Evolutionary conservation across 1,140 invertebrate species (phyloP), one percentile per base, ranked within the genome.

Genomic region (Bemisia tabaci): DNA sequence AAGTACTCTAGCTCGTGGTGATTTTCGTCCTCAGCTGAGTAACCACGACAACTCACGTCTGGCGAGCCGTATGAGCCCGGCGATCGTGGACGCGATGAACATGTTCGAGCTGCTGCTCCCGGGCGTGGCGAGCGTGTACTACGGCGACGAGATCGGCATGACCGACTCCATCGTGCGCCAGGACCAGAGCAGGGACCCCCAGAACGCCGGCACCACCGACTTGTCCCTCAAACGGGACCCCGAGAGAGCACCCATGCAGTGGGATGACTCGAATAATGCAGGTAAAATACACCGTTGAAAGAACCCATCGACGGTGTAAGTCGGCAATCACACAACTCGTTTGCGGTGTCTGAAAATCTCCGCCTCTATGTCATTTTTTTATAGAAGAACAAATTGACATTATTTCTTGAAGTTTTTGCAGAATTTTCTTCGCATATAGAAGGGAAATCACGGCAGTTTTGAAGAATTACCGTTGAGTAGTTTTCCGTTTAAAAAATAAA

Each of bases 61-160:
- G 5, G 81, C 82, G 0, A 76, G 78, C 5, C 77, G 85, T 26
- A 79, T 87, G 68, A 82, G 84, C 17, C 69, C 71, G 0, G 77
- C 83, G 26, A 74, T 83, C 60, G 81, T 85, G 0, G 85, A 88
- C 73, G 79, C 80, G 0, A 74, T 88, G 12, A 85, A 86, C 69
- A 84, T 87, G 74, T 76, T 91, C 23, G 79, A 82, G 2, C 75
- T 87, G 48, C 70, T 88, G 0, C 71, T 92, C 22, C 87, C 88
- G 12, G 90, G 90, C 0, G 82, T 87, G 11, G 79, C 84, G 0
- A 81, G 91, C 0, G 85, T 84, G 65, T 92, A 92, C 74, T 87
- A 91, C 76, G 91, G 87, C 1, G 87, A 90, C 73, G 88, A 90
- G 73, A 83, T 90, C 65, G 90, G 85, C 1, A 90, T 92, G 87